phyloP scores from a whole-genome alignment of 37 sponge, comb jelly and placozoan species.

The Beroe forskalii region DNA sequence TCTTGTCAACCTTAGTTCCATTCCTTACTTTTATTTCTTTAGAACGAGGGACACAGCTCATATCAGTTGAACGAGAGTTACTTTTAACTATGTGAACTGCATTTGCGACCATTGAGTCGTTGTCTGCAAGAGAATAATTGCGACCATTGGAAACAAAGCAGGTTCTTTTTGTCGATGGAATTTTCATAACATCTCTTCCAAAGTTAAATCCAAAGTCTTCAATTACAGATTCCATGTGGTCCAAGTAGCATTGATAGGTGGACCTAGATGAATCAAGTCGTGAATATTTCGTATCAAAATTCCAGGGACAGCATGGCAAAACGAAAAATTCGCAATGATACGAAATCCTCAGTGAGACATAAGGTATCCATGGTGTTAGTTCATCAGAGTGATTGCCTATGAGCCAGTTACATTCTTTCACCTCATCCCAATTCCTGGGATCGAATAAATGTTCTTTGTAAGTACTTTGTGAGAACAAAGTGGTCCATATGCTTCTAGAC shows the following conservation, averaged over 20 bases:
- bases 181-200: slow-evolving; percentile 78
- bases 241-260: slow-evolving; percentile 84
- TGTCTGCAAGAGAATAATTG: not conserved
- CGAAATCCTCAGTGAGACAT: slow-evolving; percentile 80
- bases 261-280: slow-evolving; percentile 67
- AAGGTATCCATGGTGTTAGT: slow-evolving; percentile 98
- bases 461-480: slow-evolving; percentile 64
- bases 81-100: not conserved
- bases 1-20: slow-evolving; percentile 19
- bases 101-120: too few relatives aligned
- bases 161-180: slow-evolving; percentile 91
- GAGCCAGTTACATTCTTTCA: slow-evolving; percentile 88
- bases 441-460: slow-evolving; percentile 6
- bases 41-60: not conserved
- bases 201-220: slow-evolving; percentile 82
- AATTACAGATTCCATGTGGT: slow-evolving; percentile 77
- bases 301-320: slow-evolving; percentile 92
- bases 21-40: slow-evolving; percentile 15
- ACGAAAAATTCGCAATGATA: slow-evolving; percentile 71
- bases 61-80: not conserved
- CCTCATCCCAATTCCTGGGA: not conserved
- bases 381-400: slow-evolving; percentile 99
- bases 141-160: slow-evolving; percentile 62
- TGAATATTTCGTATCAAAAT: slow-evolving; percentile 80
- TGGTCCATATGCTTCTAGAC: slow-evolving; percentile 83